Conservation (phyloP, 2,113 vertebrate species). For the Tiliqua scincoides region DNA sequence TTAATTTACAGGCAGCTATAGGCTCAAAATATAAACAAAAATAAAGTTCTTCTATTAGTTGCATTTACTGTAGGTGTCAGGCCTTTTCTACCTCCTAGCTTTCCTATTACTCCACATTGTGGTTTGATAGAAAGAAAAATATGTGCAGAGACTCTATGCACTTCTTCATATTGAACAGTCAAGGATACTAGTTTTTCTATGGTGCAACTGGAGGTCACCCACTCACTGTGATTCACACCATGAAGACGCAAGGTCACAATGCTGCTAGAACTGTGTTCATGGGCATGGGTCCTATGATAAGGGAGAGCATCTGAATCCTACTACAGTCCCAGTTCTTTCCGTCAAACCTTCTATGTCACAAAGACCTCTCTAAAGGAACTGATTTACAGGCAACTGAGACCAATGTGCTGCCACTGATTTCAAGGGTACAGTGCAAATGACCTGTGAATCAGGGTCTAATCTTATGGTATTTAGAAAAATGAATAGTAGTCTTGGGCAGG, state of each 20-base stretch:
- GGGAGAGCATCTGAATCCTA: no score
- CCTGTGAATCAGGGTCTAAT: neutral
- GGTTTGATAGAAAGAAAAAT: neutral
- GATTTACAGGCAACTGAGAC: neutral
- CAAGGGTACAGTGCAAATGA: neutral
- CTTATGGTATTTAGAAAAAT: neutral
- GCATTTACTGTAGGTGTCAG: neutral
- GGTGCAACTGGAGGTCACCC: neutral
- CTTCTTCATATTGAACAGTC: neutral
- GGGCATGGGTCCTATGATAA: no score
- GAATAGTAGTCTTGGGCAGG: neutral
- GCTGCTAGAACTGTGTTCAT: neutral
- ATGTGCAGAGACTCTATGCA: neutral
- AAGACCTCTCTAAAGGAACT: neutral
- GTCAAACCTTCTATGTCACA: no score
- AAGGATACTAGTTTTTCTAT: neutral
- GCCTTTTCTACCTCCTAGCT: neutral
- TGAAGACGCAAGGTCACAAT: neutral
- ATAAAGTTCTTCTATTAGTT: neutral
- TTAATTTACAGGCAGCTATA: neutral
- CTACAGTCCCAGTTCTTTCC: no score
- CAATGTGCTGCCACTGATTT: neutral
- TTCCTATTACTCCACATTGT: neutral
- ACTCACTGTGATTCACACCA: neutral
- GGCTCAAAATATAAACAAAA: neutral